Conservation (phyloP, 2,113 vertebrate genomes). For the Herpailurus yagouaroundi region DNA sequence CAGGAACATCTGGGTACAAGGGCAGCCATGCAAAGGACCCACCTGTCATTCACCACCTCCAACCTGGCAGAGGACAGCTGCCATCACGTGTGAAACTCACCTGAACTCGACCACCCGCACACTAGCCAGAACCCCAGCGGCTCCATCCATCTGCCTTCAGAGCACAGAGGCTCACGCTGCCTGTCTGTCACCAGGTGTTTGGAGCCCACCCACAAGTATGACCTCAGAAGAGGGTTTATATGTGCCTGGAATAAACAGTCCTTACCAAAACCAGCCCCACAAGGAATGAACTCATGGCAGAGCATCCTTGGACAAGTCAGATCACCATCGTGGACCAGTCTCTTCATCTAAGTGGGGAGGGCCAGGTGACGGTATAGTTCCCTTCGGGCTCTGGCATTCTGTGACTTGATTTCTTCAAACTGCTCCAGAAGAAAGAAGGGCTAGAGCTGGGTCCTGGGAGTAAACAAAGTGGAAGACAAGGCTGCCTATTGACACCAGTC, state of each 20-base stretch:
- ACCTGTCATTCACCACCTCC: background rate
- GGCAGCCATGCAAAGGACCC: background rate
- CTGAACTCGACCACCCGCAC: slow-evolving; percentile 1
- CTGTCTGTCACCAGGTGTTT: background rate
- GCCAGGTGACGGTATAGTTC: background rate
- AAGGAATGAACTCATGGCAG: background rate
- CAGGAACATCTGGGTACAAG: background rate
- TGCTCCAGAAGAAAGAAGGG: background rate
- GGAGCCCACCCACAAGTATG: background rate
- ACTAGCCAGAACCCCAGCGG: background rate
- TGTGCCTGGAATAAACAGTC: background rate
- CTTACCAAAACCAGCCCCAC: background rate
- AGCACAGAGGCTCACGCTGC: background rate
- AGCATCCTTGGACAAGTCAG: background rate
- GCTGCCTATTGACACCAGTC: background rate
- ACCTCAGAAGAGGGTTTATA: background rate
- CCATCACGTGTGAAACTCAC: background rate
- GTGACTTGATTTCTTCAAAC: background rate
- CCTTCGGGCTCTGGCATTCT: background rate
- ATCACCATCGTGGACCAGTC: background rate
- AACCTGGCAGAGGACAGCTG: background rate
- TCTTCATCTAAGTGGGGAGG: background rate
- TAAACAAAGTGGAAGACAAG: background rate
- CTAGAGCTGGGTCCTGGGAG: background rate
- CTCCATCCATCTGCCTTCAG: background rate